Base-by-base conservation (phyloP, 2,888 invertebrate species). In the Pterostichus madidus region DNA sequence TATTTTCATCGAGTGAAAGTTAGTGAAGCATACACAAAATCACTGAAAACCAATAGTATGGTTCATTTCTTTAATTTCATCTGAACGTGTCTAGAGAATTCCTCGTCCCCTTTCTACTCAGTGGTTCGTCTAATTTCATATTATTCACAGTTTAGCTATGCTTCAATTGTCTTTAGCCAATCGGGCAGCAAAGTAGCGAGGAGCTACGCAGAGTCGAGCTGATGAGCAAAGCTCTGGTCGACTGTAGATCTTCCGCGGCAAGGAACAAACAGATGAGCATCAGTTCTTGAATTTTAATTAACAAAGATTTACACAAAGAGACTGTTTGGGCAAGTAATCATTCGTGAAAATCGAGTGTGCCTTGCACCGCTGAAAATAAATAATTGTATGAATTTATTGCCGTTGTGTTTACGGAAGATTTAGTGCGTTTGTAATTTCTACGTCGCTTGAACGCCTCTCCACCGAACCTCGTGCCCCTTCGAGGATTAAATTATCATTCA, bases 221-320 rank as follows among this genome's bases (percentile, higher is more conserved):
- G 17, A 53, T 44, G 39, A 56, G 13, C 31, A 75, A 39, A 59
- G 5, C 32, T 35, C 15, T 81, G 81, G 75, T 13, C 75, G 59
- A 61, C 56, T 81, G 56, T 81, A 75, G 81, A 81, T 81, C 81
- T 75, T 75, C 81, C 81, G 81, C 75, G 81, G 81, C 81, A 81
- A 81, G 81, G 81, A 81, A 81, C 81, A 81, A 81, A 81, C 81
- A 81, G 81, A 81, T 81, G 75, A 81, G 81, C 81, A 81, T 81
- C 81, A 81, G 81, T 81, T 81, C 81, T 81, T 81, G 81, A 81
- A 81, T 88, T 88, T 88, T 89, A 89, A 89, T 89, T 89, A 88
- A 86, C 85, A 86, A 85, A 86, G 87, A 88, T 87, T 88, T 87
- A 85, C 86, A 87, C 88, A 88, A 88, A 88, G 88, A 87, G 88